Conservation (phyloP, 1,140 invertebrate genomes). For the Orius laevigatus region DNA sequence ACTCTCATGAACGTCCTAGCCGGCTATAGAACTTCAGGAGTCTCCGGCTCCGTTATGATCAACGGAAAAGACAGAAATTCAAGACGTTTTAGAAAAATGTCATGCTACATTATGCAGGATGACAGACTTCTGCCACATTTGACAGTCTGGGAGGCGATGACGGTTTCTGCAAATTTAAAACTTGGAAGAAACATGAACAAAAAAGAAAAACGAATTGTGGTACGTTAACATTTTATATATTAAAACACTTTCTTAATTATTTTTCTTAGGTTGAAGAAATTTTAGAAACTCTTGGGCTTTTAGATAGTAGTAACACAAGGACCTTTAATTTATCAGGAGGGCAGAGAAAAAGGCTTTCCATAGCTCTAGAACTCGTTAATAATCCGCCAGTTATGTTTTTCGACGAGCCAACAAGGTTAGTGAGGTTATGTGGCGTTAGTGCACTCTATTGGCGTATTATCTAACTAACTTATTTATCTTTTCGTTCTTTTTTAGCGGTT, state of each 20-base stretch:
- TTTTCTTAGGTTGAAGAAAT: slow-evolving; percentile 66
- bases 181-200: slow-evolving; percentile 38
- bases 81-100: slow-evolving; percentile 49
- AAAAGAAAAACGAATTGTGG: slow-evolving; percentile 63
- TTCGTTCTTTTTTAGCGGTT: slow-evolving; percentile 44
- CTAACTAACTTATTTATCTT: neutral
- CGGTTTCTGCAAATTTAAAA: slow-evolving; percentile 67
- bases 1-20: slow-evolving; percentile 60
- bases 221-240: slow-evolving; percentile 31
- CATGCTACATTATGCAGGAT: slow-evolving; percentile 81
- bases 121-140: slow-evolving; percentile 67
- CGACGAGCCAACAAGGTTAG: slow-evolving; percentile 77
- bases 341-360: slow-evolving; percentile 86
- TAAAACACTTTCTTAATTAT: neutral
- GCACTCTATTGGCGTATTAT: neutral
- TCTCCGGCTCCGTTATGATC: slow-evolving; percentile 59
- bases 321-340: slow-evolving; percentile 80
- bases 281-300: slow-evolving; percentile 67
- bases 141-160: slow-evolving; percentile 71
- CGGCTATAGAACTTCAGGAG: slow-evolving; percentile 38
- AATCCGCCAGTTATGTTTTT: slow-evolving; percentile 97
- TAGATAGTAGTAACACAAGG: slow-evolving; percentile 70
- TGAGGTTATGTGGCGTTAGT: neutral
- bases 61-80: slow-evolving; percentile 76
- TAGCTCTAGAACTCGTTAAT: slow-evolving; percentile 84